These are phyloP conservation scores for Bursaphelenchus mucronatus DNA, from an alignment of 1,140 invertebrate species.

Conservation along the genomic window DNA sequence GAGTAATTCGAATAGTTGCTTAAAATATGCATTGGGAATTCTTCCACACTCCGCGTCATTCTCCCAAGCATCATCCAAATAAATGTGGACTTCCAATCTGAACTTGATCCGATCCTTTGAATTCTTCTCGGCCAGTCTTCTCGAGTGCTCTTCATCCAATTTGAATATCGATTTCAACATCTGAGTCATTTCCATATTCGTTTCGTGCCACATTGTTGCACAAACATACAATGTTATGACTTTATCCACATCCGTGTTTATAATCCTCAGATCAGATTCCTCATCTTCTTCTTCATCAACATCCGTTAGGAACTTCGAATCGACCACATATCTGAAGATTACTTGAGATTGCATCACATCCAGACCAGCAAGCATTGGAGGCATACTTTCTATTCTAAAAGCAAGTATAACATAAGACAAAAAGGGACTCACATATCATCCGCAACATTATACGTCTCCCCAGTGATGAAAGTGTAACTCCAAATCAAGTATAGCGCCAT, in stretches of 20 bases:
- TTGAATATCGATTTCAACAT: constrained; percentile 64
- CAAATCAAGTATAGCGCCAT: constrained; percentile 44
- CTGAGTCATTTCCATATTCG: constrained; percentile 63
- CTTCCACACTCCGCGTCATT: constrained; percentile 72
- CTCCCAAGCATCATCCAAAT: constrained; percentile 97
- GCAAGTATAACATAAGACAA: constrained; percentile 1
- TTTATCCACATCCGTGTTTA: constrained; percentile 41
- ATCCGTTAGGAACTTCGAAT: constrained; percentile 21
- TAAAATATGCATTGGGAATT: constrained; percentile 83
- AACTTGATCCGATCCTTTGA: constrained; percentile 73
- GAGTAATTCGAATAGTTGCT: constrained; percentile 80
- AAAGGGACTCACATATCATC: constrained; percentile 50
- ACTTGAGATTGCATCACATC: constrained; percentile 51
- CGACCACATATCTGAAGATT: constrained; percentile 45
- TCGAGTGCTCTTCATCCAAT: constrained; percentile 88
- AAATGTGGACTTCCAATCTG: constrained; percentile 75
- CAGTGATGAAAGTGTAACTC: constrained; percentile 33
- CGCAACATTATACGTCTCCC: constrained; percentile 22
- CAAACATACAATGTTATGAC: constrained; percentile 62
- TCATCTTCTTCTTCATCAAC: constrained; percentile 38
- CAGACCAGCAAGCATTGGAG: constrained; percentile 45
- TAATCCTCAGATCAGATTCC: constrained; percentile 22
- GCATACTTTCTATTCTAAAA: constrained; percentile 55
- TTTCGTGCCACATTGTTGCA: constrained; percentile 65
- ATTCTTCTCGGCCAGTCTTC: constrained; percentile 79